phyloP scores from a whole-genome alignment of 2,888 invertebrate genomes.

The Clitarchus hookeri region DNA sequence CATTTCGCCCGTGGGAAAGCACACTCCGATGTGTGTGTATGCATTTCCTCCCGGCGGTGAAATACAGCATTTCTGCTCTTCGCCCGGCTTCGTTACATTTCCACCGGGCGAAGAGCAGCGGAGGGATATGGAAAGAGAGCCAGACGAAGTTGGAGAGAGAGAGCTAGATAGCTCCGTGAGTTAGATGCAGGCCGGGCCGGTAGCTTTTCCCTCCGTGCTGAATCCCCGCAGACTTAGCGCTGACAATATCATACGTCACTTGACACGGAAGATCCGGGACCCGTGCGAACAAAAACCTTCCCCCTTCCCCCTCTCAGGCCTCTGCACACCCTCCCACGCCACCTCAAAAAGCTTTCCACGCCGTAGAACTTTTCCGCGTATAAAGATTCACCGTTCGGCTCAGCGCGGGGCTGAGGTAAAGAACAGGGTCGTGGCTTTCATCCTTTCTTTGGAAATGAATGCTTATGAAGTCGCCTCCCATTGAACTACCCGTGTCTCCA shows the following conservation, averaged over 20 bases:
- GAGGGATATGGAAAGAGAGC: not conserved
- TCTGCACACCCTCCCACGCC: not conserved
- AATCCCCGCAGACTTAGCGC: conserved; percentile 8
- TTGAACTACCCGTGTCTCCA: no score
- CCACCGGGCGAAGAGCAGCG: not conserved
- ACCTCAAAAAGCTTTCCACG: no score
- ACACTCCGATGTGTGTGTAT: not conserved
- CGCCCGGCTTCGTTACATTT: not conserved
- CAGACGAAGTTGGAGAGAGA: not conserved
- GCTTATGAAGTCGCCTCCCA: no score
- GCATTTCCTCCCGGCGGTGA: not conserved
- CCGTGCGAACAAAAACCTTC: not conserved
- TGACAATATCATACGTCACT: conserved; percentile 9
- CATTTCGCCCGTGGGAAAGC: not conserved
- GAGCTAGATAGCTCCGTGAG: not conserved
- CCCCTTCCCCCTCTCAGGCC: not conserved
- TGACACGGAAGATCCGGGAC: conserved; percentile 1
- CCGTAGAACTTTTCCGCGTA: not conserved
- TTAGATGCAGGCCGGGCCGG: not conserved
- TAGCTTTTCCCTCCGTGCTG: conserved; percentile 3
- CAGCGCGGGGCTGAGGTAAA: not conserved
- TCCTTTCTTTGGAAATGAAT: no score
- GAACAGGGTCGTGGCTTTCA: not conserved
- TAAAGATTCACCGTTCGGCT: not conserved
- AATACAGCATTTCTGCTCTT: not conserved